A percentile compares a stretch with the other conserved stretches of the same genome.
phyloP scores from a whole-genome alignment of 2,888 invertebrate species.

The Helobdella robusta region DNA sequence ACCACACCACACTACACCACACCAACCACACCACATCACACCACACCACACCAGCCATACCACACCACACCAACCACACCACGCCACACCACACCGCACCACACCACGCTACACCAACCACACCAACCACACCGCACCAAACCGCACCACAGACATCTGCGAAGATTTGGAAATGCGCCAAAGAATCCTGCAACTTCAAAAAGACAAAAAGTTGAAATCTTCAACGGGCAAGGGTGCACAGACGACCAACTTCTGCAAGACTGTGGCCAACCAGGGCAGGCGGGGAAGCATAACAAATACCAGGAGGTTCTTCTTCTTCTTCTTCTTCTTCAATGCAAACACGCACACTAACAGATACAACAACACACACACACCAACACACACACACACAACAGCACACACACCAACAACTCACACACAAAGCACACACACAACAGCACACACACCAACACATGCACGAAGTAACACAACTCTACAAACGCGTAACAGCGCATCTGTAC shows the following conservation, averaged over 20 bases:
- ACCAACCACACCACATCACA: too few relatives aligned
- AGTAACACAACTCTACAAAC: too few relatives aligned
- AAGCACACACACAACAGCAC: background rate
- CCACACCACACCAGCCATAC: too few relatives aligned
- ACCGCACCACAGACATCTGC: slow-evolving; percentile 13
- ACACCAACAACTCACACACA: background rate
- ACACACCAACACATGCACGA: slow-evolving; percentile 1
- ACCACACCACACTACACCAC: too few relatives aligned
- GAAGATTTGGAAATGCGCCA: slow-evolving; percentile 22
- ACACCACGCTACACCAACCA: background rate
- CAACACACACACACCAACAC: background rate
- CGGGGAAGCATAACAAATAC: slow-evolving; percentile 23
- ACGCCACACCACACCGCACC: background rate
- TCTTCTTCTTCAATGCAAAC: background rate
- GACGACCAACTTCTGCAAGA: background rate
- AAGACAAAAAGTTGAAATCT: slow-evolving; percentile 17
- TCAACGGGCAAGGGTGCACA: background rate
- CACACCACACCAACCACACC: too few relatives aligned
- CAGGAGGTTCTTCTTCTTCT: slow-evolving; percentile 9
- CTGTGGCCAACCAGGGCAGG: background rate
- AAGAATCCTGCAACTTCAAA: slow-evolving; percentile 20
- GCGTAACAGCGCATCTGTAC: slow-evolving; percentile 16
- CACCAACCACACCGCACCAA: too few relatives aligned
- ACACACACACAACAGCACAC: background rate
- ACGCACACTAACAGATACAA: background rate